Evolutionary conservation across 2,113 vertebrate species (phyloP).

Genomic region (Aythya baeri): DNA sequence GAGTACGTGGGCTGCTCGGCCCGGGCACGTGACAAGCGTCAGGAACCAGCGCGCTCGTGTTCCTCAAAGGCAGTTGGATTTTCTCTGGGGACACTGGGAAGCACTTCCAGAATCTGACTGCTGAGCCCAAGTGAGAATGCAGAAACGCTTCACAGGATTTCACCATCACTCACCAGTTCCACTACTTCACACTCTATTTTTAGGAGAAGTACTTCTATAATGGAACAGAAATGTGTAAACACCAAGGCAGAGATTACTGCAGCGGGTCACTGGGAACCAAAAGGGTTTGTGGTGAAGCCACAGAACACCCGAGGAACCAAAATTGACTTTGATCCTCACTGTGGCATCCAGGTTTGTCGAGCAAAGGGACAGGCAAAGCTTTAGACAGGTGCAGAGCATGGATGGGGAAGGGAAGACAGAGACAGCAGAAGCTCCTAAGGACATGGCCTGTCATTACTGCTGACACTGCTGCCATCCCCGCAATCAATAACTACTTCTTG

Average conservation of each 20-base stretch:
- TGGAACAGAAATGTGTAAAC: not conserved
- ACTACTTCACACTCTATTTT: not conserved
- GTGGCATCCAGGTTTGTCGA: too few species aligned
- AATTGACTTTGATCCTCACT: fast-evolving
- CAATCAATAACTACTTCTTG: not conserved
- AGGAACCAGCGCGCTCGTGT: fast-evolving
- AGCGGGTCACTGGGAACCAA: fast-evolving
- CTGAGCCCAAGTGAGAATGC: not conserved
- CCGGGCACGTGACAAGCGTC: not conserved
- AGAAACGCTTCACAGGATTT: not conserved
- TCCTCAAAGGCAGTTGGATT: not conserved
- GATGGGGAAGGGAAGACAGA: fast-evolving
- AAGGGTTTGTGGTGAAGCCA: not conserved
- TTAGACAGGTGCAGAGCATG: not conserved
- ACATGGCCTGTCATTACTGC: not conserved
- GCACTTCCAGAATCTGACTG: not conserved
- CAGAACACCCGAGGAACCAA: not conserved
- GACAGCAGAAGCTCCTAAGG: not conserved
- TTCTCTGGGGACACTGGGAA: not conserved
- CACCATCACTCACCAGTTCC: not conserved
- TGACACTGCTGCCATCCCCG: not conserved
- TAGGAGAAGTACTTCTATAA: not conserved
- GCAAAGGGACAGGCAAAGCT: fast-evolving
- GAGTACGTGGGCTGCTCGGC: not conserved
- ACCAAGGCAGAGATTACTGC: not conserved